These are phyloP conservation scores for Notodonta ziczac DNA, from an alignment of 2,888 invertebrate species.

Conservation along the genomic window DNA sequence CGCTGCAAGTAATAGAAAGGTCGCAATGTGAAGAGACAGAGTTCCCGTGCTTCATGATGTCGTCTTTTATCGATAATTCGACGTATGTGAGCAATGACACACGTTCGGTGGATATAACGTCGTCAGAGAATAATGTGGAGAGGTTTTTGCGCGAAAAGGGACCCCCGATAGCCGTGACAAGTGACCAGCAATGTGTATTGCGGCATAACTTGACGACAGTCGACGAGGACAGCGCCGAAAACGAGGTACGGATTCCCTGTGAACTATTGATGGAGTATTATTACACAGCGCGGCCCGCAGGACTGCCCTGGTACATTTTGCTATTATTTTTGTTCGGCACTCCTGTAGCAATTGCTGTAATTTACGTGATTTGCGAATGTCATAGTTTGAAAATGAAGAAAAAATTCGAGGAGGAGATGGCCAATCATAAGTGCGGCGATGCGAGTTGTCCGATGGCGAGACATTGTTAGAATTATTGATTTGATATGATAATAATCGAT, in stretches of 20 bases:
- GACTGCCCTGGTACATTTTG: constrained; percentile 72
- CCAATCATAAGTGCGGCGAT: no score
- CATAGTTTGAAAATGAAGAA: constrained; percentile 55
- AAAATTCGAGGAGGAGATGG: constrained; percentile 43
- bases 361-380: constrained; percentile 62
- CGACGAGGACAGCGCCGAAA: constrained; percentile 48
- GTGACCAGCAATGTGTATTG: constrained; percentile 65
- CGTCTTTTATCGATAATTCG: constrained; percentile 63
- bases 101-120: constrained; percentile 61
- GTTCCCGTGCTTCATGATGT: constrained; percentile 74
- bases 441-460: no score
- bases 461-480: no score
- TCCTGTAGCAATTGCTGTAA: constrained; percentile 40
- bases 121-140: constrained; percentile 55
- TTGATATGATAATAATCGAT: no score
- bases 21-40: constrained; percentile 63
- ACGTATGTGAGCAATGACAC: constrained; percentile 34
- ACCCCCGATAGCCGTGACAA: constrained; percentile 34
- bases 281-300: constrained; percentile 63
- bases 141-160: constrained; percentile 53
- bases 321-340: constrained; percentile 60
- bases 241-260: constrained; percentile 52
- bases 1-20: constrained; percentile 65
- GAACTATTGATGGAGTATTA: constrained; percentile 68
- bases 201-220: constrained; percentile 69